Conservation (phyloP, 2,888 invertebrate species). For the Neoaliturus tenellus region DNA sequence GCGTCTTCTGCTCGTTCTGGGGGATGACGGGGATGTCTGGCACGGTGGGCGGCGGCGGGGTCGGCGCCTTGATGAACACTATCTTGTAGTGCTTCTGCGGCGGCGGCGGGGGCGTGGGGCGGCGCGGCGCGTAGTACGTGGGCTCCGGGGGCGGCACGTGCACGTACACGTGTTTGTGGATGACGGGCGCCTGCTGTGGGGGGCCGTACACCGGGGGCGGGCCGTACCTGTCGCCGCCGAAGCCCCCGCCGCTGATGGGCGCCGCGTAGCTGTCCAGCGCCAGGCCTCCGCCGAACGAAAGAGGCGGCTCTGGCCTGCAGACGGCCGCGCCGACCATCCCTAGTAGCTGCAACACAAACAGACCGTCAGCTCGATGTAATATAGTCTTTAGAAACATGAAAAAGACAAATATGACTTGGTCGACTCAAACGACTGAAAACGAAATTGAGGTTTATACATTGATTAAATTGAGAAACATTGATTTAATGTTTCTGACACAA, state of each 20-base stretch:
- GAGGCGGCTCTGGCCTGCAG: conserved; percentile 67
- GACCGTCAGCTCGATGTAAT: background rate
- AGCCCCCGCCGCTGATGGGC: conserved; percentile 69
- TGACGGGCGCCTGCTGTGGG: conserved; percentile 83
- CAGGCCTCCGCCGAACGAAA: conserved; percentile 68
- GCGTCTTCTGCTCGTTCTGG: conserved; percentile 92
- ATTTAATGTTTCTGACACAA: too few species aligned
- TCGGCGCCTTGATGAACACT: conserved; percentile 85
- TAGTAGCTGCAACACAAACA: conserved; percentile 66
- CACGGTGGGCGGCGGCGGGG: conserved; percentile 74
- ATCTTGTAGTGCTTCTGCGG: conserved; percentile 91
- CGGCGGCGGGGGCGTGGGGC: conserved; percentile 73
- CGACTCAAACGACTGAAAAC: too few species aligned
- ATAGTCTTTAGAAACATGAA: too few species aligned
- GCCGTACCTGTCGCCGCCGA: conserved; percentile 68
- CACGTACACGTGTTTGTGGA: conserved; percentile 94
- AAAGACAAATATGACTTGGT: too few species aligned
- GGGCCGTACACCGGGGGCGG: conserved; percentile 82
- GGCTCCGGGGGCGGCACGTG: conserved; percentile 92
- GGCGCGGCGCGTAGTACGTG: conserved; percentile 83
- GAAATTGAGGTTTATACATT: too few species aligned
- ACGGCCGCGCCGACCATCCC: conserved; percentile 68
- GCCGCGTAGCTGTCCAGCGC: conserved; percentile 75
- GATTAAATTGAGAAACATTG: too few species aligned
- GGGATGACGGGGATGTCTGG: conserved; percentile 76